These are phyloP conservation scores for Coenonympha arcania DNA, from an alignment of 2,888 invertebrate species.

Conservation along the genomic window DNA sequence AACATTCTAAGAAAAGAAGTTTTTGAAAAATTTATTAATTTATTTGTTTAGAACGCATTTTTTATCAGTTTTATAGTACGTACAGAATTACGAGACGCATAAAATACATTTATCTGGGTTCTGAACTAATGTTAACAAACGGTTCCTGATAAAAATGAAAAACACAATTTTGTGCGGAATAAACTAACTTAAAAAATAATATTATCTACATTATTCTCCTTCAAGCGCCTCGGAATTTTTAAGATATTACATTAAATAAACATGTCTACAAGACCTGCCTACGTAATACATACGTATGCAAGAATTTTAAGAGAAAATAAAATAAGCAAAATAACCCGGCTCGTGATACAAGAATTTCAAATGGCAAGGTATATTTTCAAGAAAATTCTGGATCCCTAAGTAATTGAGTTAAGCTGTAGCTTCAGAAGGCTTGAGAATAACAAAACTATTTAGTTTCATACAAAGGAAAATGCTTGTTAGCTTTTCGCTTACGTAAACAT, in stretches of 20 bases:
- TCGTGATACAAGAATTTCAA: background rate
- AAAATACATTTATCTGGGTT: too few species aligned
- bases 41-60: background rate
- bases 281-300: background rate
- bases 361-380: background rate
- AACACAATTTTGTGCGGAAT: too few species aligned
- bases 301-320: background rate
- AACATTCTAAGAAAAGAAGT: background rate
- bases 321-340: background rate
- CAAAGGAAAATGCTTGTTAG: background rate
- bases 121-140: too few species aligned
- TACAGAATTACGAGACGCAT: too few species aligned
- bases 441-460: background rate
- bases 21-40: too few species aligned
- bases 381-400: conserved; percentile 3
- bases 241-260: background rate
- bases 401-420: conserved; percentile 9
- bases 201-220: background rate
- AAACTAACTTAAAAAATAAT: too few species aligned
- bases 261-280: background rate
- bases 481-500: too few species aligned
- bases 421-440: conserved; percentile 1
- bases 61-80: too few species aligned
- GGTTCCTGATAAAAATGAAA: too few species aligned
- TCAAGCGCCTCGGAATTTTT: background rate